Evolutionary conservation across 1,140 invertebrate genomes (phyloP).

Genomic region (Danaus melanippus): DNA sequence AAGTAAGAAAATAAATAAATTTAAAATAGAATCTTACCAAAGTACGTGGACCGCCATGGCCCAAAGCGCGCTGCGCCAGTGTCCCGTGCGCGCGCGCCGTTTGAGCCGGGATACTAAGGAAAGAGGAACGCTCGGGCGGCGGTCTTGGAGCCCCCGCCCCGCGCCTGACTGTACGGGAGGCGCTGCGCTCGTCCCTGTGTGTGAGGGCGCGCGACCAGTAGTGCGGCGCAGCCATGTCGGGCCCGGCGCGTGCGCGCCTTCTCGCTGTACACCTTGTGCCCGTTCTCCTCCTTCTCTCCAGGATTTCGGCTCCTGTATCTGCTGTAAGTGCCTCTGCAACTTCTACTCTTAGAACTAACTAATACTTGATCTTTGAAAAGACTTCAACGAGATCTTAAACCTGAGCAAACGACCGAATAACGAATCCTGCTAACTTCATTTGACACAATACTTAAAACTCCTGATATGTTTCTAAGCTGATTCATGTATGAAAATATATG

Average conservation of each 20-base stretch:
- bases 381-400: conserved; percentile 45
- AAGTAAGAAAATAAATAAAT: conserved; percentile 10
- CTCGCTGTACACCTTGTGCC: conserved; percentile 42
- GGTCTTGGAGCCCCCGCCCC: conserved; percentile 44
- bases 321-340: conserved; percentile 46
- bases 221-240: conserved; percentile 63
- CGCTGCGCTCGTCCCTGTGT: conserved; percentile 29
- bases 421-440: too few species aligned
- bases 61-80: conserved; percentile 59
- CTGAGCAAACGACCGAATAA: too few species aligned
- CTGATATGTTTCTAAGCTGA: too few species aligned
- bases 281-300: conserved; percentile 44
- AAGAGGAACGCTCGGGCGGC: conserved; percentile 50
- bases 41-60: conserved; percentile 65
- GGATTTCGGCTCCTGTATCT: conserved; percentile 41
- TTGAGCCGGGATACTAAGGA: conserved; percentile 66
- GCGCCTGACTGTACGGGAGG: conserved; percentile 29
- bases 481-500: too few species aligned
- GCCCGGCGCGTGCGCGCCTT: conserved; percentile 55
- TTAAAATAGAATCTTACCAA: conserved; percentile 43
- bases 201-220: conserved; percentile 57
- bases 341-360: conserved; percentile 3
- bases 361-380: conserved; percentile 30
- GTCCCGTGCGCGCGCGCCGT: conserved; percentile 67
- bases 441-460: too few species aligned